These are phyloP conservation scores for Ciconia boyciana DNA, from an alignment of 2,113 vertebrate genomes.

Conservation along the genomic window DNA sequence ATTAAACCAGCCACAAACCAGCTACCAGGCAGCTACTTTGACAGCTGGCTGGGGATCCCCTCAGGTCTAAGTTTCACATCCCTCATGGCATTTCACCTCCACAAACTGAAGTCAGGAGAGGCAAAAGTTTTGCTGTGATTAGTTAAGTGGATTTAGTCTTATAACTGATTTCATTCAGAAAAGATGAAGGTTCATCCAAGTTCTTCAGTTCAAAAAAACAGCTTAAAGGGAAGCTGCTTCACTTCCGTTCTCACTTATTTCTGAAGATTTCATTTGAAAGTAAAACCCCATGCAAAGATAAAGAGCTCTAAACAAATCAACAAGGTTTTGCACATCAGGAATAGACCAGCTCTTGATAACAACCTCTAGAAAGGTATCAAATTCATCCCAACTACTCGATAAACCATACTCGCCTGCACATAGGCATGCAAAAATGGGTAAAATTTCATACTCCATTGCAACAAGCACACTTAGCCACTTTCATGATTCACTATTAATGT, in stretches of 20 bases:
- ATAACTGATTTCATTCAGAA: neutral
- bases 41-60: neutral
- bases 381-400: neutral
- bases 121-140: neutral
- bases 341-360: neutral
- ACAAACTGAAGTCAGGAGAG: neutral
- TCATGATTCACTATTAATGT: neutral
- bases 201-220: neutral
- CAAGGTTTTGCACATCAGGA: neutral
- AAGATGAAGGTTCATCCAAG: neutral
- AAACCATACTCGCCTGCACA: neutral
- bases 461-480: neutral
- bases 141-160: neutral
- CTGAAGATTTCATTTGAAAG: neutral
- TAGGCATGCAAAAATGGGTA: neutral
- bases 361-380: neutral
- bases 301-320: neutral
- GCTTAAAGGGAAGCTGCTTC: neutral
- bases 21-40: neutral
- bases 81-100: neutral
- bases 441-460: neutral
- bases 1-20: neutral
- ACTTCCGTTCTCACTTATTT: neutral
- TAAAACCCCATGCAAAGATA: neutral
- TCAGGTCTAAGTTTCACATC: rapidly evolving